Base-by-base conservation (phyloP, 2,797 vertebrate genomes). In the Chrysocyon brachyurus region DNA sequence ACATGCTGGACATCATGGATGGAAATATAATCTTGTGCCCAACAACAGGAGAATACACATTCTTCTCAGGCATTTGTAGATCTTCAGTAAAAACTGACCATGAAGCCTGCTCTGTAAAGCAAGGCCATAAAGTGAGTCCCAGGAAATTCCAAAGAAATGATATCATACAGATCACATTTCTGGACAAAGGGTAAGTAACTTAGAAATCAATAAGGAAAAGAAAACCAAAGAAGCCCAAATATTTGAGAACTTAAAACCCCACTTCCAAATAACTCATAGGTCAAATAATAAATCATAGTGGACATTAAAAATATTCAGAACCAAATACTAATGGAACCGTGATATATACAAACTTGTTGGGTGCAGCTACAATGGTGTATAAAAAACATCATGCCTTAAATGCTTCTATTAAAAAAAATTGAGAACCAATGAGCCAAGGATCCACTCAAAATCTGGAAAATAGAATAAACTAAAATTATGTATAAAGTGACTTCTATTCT, bases 401-500 rank as follows among this genome's bases (percentile, higher is more conserved):
- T 73, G 14, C 10, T 56, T 63, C 49, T 68, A 22, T 66, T 57
- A 57, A 28, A 83, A 54, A 21, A 56, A 75, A 52, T 1, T 36
- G 31, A 64, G 82, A 92, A 95, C 63, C 12, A 61, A 19, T 33
- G 33, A 95, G 26, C 24, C 52, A 92, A 75, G 28, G 15, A 64
- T 57, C 5, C 12, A 22, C 10, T 56, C 63, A 78, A 89, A 83
- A 59, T 64, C 52, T 52, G 63, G 57, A 68, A 92, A 81, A 89
- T 11, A 57, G 15, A 86, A 49, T 78, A 64, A 87, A 87, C 95
- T 90, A 78, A 89, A 90, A 49, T 54, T 84, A 75, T 83, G 14
- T 52, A 15, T 36, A 68, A 83, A 22, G n/a, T 81, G 46, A 81
- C 26, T 87, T 81, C n/a, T 5, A 15, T 86, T 91, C 75, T 83